Percentiles rank a stretch among this genome's conserved stretches.
Conservation (phyloP, 2,888 invertebrate genomes). For the Crematogaster levior region DNA sequence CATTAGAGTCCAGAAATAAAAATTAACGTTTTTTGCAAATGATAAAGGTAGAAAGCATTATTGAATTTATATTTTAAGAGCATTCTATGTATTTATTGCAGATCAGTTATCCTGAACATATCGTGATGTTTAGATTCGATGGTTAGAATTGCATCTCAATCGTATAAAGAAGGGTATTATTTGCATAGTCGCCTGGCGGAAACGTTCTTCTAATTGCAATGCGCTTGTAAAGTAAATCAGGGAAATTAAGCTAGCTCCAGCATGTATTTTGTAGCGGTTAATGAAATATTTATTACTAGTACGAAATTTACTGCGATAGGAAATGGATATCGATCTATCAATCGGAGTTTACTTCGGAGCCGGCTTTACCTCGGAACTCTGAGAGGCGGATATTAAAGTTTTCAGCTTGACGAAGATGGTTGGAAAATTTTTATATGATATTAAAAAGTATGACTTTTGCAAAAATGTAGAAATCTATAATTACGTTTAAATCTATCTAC, state of each 20-base stretch:
- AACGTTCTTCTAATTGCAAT: conserved; percentile 29
- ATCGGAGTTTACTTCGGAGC: conserved; percentile 32
- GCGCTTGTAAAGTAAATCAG: conserved; percentile 26
- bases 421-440: conserved; percentile 37
- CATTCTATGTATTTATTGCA: background rate
- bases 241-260: conserved; percentile 29
- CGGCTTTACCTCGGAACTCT: conserved; percentile 9
- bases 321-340: conserved; percentile 42
- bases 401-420: conserved; percentile 6
- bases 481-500: conserved; percentile 31
- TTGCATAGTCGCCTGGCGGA: background rate
- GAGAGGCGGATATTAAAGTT: conserved; percentile 46
- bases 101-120: background rate
- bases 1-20: background rate
- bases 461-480: conserved; percentile 29
- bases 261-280: conserved; percentile 30
- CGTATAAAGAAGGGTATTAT: conserved; percentile 15
- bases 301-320: conserved; percentile 33
- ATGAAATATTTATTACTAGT: conserved; percentile 48
- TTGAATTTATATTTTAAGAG: background rate
- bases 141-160: conserved; percentile 27
- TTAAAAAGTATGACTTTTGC: conserved; percentile 29
- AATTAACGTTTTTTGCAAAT: background rate
- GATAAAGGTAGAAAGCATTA: background rate
- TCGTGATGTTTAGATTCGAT: background rate